Evolutionary conservation across 2,797 vertebrate genomes (phyloP), one percentile per base, ranked within the genome.

Genomic region (Melanotaenia trifasciata): DNA sequence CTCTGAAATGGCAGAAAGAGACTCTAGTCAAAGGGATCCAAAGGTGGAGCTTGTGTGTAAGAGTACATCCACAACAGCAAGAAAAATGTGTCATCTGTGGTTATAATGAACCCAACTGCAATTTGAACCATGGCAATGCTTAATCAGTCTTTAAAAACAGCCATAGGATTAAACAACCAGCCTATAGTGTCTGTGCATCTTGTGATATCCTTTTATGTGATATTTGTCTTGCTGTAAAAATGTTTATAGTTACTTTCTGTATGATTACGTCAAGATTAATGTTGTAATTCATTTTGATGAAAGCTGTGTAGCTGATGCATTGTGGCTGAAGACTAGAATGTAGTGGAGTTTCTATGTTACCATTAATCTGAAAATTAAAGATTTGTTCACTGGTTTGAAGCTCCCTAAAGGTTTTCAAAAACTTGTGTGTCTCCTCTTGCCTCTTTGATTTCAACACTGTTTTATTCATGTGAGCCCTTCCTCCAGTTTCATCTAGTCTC

Each of bases 31-130:
- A n/a, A 47, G 47, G 10, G 43, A 40, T 70, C 61, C 65, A 30
- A 57, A 54, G 73, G 71, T 47, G 58, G 30, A 33, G 51, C 56
- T 30, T 16, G 18, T 74, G 64, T 74, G 33, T 66, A 67, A 20
- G 45, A 45, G 10, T 33, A 43, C 20, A 73, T 66, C 18, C n/a
- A 57, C 50, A 47, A 9, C 14, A 58, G 28, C 22, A 10, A 45
- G 10, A 74, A 20, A 67, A 65, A 58, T 1, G 13, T 65, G 53
- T 68, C 50, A 75, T 60, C 18, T 58, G 59, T 20, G 2, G 6
- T 24, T 36, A 40, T 16, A n/a, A 59, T 24, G 35, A 64, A 24
- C 66, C 5, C 43, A 63, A 66, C 40, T 38, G 65, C 22, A 50
- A 16, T 2, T 22, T 22, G 12, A 40, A 4, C 43, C 24, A 28